These are phyloP conservation scores for Neosalanx taihuensis DNA, from an alignment of 2,797 vertebrate species.

Conservation along the genomic window DNA sequence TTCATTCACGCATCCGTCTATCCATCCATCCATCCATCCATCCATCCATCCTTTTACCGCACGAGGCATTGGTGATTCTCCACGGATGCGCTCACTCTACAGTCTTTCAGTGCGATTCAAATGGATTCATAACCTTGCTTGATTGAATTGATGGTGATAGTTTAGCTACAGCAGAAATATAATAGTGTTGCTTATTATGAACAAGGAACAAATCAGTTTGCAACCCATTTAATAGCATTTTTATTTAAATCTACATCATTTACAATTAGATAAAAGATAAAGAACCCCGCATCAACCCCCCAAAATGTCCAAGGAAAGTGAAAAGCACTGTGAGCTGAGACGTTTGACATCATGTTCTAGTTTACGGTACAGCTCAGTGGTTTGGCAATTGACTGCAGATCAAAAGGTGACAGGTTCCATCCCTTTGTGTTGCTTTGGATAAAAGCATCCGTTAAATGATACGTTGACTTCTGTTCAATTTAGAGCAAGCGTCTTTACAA, in stretches of 20 bases:
- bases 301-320: too few species aligned
- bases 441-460: too few species aligned
- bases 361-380: too few species aligned
- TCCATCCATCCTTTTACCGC: conserved; percentile 11
- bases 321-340: too few species aligned
- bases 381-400: too few species aligned
- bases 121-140: conserved; percentile 70
- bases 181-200: conserved; percentile 56
- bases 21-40: too few species aligned
- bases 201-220: conserved; percentile 60
- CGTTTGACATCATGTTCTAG: too few species aligned
- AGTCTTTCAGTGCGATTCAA: conserved; percentile 70
- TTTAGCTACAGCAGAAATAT: conserved; percentile 64
- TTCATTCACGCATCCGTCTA: conserved; percentile 27
- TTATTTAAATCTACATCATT: conserved; percentile 53
- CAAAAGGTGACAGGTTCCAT: too few species aligned
- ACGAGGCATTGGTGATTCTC: conserved; percentile 57
- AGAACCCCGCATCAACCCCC: background rate
- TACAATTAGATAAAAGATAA: conserved; percentile 35
- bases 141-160: conserved; percentile 74
- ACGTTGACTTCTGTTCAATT: too few species aligned
- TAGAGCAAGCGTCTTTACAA: too few species aligned
- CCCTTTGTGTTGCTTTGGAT: too few species aligned
- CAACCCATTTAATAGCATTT: conserved; percentile 34
- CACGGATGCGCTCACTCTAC: conserved; percentile 55